These are phyloP conservation scores for Pteronura brasiliensis DNA, from an alignment of 2,113 vertebrate genomes.

Conservation along the genomic window DNA sequence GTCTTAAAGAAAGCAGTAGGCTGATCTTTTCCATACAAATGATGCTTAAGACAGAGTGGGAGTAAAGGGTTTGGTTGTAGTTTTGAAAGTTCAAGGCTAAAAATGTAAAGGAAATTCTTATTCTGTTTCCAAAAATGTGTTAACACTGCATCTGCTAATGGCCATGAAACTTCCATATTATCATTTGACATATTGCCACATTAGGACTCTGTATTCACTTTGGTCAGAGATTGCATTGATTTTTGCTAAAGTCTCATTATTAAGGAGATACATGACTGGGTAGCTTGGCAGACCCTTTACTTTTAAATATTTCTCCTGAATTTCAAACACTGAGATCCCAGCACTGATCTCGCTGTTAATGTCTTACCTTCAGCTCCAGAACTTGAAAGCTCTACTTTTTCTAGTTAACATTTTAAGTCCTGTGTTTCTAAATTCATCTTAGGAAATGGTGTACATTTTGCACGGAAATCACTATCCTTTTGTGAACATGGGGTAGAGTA, in stretches of 20 bases:
- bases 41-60: conserved; percentile 61
- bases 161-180: background rate
- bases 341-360: background rate
- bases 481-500: background rate
- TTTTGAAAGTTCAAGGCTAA: conserved; percentile 61
- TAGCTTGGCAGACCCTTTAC: background rate
- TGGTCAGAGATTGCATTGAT: background rate
- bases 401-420: background rate
- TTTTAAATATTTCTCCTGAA: background rate
- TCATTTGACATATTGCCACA: conserved; percentile 23
- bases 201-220: conserved; percentile 19
- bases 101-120: conserved; percentile 49
- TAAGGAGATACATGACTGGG: background rate
- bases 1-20: conserved; percentile 68
- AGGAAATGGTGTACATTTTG: background rate
- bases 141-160: background rate
- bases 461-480: background rate
- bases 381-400: background rate
- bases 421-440: background rate
- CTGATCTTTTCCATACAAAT: conserved; percentile 76
- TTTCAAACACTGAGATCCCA: background rate
- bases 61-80: conserved; percentile 58
- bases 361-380: background rate
- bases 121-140: conserved; percentile 32
- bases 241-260: background rate